phyloP scores from a whole-genome alignment of 2,113 vertebrate genomes.

The Vulpes lagopus region DNA sequence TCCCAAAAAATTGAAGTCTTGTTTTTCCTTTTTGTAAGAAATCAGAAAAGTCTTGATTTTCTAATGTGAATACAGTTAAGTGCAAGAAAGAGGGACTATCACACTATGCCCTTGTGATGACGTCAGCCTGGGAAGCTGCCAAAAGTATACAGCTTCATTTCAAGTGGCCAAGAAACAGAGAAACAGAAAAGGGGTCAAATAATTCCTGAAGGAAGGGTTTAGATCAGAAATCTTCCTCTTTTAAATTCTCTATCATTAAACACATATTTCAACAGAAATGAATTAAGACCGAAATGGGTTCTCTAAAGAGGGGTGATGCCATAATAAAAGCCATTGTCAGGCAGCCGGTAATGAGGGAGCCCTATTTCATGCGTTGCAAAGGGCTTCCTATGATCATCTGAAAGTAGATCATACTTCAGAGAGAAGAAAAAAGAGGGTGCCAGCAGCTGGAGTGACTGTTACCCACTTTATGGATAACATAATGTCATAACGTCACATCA shows the following conservation, averaged over 20 bases:
- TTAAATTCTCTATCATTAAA: constrained; percentile 63
- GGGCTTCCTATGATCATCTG: neutral
- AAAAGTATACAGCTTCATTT: constrained; percentile 46
- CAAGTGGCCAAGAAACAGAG: constrained; percentile 1
- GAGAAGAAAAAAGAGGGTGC: neutral
- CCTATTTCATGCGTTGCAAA: neutral
- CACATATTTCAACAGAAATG: constrained; percentile 58
- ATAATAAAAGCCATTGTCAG: neutral
- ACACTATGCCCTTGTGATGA: neutral
- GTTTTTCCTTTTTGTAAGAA: constrained; percentile 31
- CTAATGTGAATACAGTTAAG: neutral
- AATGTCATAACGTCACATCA: neutral
- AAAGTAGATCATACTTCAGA: neutral
- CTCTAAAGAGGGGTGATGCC: neutral
- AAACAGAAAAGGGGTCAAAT: constrained; percentile 66
- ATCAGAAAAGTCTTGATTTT: constrained; percentile 58
- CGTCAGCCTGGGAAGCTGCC: constrained; percentile 42
- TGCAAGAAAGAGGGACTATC: neutral
- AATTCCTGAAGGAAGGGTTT: constrained; percentile 60
- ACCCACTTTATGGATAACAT: neutral
- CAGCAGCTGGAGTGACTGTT: neutral
- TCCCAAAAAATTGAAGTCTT: neutral
- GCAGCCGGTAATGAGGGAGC: neutral
- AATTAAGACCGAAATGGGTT: constrained; percentile 46
- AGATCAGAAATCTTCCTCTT: constrained; percentile 39